Evolutionary conservation across 2,888 invertebrate species (phyloP), one percentile per base, ranked within the genome.

Genomic region (Pristionchus japonicus): DNA sequence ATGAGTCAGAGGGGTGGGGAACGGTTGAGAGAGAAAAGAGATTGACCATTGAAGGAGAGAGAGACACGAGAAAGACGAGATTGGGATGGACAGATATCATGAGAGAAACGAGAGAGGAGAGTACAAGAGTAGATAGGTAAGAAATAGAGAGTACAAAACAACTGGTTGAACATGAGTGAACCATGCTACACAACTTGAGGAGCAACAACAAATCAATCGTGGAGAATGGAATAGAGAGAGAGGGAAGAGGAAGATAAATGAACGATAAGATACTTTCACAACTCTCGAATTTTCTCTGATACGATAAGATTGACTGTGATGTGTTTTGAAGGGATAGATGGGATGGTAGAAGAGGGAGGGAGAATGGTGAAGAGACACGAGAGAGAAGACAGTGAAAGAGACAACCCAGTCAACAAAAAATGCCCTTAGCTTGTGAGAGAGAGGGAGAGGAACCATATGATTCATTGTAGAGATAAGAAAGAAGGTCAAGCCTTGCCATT

Each of bases 1-100:
- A 74, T 74, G 74, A 74, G 40, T 74, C 74, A 74, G 13, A 40
- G 74, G 57, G 74, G 74, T 20, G 74, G 74, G 27, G 74, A 74
- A 67, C 64, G 64, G 64, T 67, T 31, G 40, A 74, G 37, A 37
- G 70, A 74, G 20, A 7, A 23, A 74, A 23, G 37, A 40, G 70
- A 40, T 37, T 9, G 74, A 67, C n/a, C 57, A 57, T 57, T 23
- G 40, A 74, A 31, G 74, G 74, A 74, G 13, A 74, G 74, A 74
- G n/a, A n/a, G n/a, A n/a, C n/a, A n/a, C n/a, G n/a, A 23, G 31
- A 31, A 40, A n/a, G 31, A n/a, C 37, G 74, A 40, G 74, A 74
- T 40, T 23, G 74, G 23, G 74, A 74, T 37, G 20, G 74, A 57
- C 23, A 57, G 23, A 57, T 20, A 57, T 57, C n/a, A n/a, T 57